Conservation (phyloP, 2,888 invertebrate species). For the Rotaria socialis region DNA sequence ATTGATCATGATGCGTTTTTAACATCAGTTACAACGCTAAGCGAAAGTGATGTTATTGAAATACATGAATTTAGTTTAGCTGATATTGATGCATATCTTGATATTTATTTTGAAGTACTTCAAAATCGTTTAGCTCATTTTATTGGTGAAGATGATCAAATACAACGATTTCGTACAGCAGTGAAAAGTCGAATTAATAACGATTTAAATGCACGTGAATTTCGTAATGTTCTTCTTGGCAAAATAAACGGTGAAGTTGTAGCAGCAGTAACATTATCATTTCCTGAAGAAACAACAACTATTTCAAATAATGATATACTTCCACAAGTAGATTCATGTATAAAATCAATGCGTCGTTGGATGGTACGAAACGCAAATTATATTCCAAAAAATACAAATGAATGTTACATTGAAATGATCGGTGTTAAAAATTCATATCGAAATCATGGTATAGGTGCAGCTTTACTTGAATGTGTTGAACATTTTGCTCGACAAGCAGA, state of each 20-base stretch:
- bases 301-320: neutral
- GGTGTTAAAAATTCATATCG: neutral
- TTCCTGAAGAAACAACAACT: neutral
- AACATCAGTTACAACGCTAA: neutral
- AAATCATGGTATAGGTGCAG: conserved; percentile 1
- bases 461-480: conserved; percentile 9
- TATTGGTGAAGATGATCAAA: neutral
- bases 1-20: neutral
- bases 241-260: conserved; percentile 11
- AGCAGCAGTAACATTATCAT: neutral
- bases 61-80: neutral
- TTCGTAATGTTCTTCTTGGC: neutral
- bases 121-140: conserved; percentile 13
- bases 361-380: conserved; percentile 11
- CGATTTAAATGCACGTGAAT: neutral
- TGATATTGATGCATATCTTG: conserved; percentile 12
- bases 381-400: neutral
- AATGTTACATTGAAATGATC: conserved; percentile 34
- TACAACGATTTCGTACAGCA: neutral
- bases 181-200: neutral
- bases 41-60: neutral
- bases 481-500: conserved; percentile 11
- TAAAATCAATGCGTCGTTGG: conserved; percentile 13
- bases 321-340: neutral
- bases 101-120: conserved; percentile 34